A percentile compares a stretch with the other conserved stretches of the same genome.
Evolutionary conservation across 1,140 invertebrate genomes (phyloP).

Genomic region (Portunus trituberculatus): DNA sequence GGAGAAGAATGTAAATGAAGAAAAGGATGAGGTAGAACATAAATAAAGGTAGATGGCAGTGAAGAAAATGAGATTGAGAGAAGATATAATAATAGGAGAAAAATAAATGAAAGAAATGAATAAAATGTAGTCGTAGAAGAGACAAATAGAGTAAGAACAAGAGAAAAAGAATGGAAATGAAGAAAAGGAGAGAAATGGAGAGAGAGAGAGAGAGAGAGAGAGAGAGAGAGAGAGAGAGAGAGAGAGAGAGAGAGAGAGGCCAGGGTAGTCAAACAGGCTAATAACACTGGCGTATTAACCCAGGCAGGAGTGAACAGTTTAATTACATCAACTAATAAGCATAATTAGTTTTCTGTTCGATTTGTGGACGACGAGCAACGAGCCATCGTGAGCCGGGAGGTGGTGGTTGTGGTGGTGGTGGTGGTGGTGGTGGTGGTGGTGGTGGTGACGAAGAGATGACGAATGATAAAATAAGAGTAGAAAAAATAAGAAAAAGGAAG

Average conservation of each 20-base stretch:
- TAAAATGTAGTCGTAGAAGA: too few relatives aligned
- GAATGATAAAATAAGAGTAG: not conserved
- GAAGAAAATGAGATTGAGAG: too few relatives aligned
- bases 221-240: constrained; percentile 20
- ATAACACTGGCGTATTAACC: not conserved
- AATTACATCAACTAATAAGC: constrained; percentile 3
- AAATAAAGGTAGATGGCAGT: too few relatives aligned
- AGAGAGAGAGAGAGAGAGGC: not conserved
- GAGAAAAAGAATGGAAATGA: not conserved
- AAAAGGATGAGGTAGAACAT: too few relatives aligned
- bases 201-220: constrained; percentile 20
- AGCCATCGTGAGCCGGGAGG: not conserved
- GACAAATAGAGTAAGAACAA: too few relatives aligned
- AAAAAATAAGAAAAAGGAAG: not conserved
- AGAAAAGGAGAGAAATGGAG: not conserved
- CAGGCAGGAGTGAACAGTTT: not conserved
- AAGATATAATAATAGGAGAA: too few relatives aligned
- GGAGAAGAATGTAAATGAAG: too few relatives aligned
- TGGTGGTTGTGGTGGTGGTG: not conserved
- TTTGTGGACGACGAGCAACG: not conserved
- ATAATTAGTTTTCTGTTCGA: constrained; percentile 23
- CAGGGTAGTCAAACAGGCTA: not conserved
- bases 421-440: not conserved
- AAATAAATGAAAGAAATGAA: too few relatives aligned
- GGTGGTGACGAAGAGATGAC: not conserved